Evolutionary conservation across 2,888 invertebrate species (phyloP).

Genomic region (Melitaea athalia): DNA sequence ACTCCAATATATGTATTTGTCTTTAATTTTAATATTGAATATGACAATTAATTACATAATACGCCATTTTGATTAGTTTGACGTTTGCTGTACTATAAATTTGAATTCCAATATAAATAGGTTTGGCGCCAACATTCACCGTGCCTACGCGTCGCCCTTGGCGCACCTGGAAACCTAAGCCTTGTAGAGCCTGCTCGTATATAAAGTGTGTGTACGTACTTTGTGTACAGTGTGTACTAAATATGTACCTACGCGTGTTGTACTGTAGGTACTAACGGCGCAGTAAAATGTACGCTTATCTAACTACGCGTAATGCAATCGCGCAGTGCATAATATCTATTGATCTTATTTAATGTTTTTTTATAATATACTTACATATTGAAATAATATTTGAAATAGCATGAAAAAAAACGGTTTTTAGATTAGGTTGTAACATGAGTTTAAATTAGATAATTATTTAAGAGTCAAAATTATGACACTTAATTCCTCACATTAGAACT

Average conservation of each 20-base stretch:
- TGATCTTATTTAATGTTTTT: no score
- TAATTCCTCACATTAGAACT: no score
- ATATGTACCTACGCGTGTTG: not conserved
- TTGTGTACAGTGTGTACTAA: not conserved
- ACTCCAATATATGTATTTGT: constrained; percentile 2
- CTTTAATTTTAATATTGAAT: constrained; percentile 1
- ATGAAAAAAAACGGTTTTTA: no score
- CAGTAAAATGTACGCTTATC: no score
- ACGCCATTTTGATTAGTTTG: constrained; percentile 26
- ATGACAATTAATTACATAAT: constrained; percentile 29
- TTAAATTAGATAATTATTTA: no score
- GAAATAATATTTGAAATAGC: no score
- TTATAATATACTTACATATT: no score
- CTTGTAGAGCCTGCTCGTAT: not conserved
- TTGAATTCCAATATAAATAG: constrained; percentile 16
- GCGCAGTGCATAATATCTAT: no score
- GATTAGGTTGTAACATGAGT: no score
- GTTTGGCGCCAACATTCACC: constrained; percentile 45
- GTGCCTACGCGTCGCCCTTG: constrained; percentile 39
- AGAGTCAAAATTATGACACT: no score
- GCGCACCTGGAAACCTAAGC: constrained; percentile 19
- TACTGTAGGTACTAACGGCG: not conserved
- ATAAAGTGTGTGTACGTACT: not conserved
- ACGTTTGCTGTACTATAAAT: constrained; percentile 27
- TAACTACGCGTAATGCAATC: no score